phyloP scores from a whole-genome alignment of 2,113 vertebrate species.

The Nesospiza acunhae region DNA sequence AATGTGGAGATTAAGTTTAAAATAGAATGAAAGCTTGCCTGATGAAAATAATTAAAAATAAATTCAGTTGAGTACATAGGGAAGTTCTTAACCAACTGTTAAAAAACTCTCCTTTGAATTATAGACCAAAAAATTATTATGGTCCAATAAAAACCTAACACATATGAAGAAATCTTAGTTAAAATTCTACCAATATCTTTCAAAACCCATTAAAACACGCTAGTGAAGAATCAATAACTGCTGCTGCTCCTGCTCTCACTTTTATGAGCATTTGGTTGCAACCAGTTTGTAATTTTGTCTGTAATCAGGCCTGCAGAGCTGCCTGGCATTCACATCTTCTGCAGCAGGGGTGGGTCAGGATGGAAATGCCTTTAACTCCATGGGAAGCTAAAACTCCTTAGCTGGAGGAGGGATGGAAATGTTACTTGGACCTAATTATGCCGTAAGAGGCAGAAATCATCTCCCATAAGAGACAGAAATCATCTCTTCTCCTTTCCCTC shows the following conservation, averaged over 20 bases:
- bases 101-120: background rate
- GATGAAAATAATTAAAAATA: background rate
- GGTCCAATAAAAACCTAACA: background rate
- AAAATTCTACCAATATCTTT: background rate
- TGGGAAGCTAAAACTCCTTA: background rate
- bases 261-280: background rate
- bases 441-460: background rate
- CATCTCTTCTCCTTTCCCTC: background rate
- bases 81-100: background rate
- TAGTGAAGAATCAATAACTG: slow-evolving; percentile 32
- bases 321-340: background rate
- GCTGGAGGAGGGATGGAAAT: background rate
- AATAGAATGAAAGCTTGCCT: background rate
- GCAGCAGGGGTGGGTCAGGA: background rate
- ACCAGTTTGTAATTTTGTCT: too few species aligned
- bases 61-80: background rate
- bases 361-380: background rate
- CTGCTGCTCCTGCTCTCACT: background rate
- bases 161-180: background rate
- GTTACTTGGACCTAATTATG: background rate
- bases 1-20: background rate
- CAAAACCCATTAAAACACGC: background rate
- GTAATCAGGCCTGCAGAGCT: background rate
- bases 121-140: background rate
- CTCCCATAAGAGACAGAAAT: background rate